Evolutionary conservation across 92 coral and sea anemone species (phyloP), one percentile per base, ranked within the genome.

Genomic region (Diadumene lineata): DNA sequence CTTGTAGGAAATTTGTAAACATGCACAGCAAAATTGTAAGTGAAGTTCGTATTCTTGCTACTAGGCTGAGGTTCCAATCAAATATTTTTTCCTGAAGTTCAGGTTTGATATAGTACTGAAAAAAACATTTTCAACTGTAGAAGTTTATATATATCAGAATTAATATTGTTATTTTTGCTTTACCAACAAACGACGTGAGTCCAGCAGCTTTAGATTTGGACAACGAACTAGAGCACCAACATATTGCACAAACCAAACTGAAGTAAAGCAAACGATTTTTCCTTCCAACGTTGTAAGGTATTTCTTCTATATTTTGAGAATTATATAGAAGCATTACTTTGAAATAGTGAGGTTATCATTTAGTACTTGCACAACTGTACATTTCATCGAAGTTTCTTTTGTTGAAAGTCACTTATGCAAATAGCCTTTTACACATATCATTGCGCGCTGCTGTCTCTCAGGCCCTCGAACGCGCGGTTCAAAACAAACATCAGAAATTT

Each of bases 271-370:
- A 28, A 32, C 21, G 22, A 16, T 29, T 51, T 33, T 57, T 61
- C 22, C 64, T 58, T 58, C 64, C 64, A 22, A 26, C 11, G 17
- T 58, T 2, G 22, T 38, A 43, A 28, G 75, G 28, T 55, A 30
- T 70, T n/a, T 32, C 60, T 31, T 56, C 51, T 50, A 11, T 72
- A 28, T 15, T 72, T 21, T 27, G 46, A 21, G 44, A 16, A 61
- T 61, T 72, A 72, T n/a, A 33, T 29, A 61, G 53, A 51, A 72
- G 65, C 77, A 72, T 72, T 32, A 72, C 77, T 72, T 72, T 72
- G 65, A 21, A 56, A 56, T 56, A 28, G 33, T 51, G 48, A 53
- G 66, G 66, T 72, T 66, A 72, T 72, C 23, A 62, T 7, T n/a
- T 4, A 28, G 31, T 11, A 1, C 68, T 31, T 2, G 0, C 3